phyloP scores from a whole-genome alignment of 1,140 invertebrate species.

The Drosophila littoralis region DNA sequence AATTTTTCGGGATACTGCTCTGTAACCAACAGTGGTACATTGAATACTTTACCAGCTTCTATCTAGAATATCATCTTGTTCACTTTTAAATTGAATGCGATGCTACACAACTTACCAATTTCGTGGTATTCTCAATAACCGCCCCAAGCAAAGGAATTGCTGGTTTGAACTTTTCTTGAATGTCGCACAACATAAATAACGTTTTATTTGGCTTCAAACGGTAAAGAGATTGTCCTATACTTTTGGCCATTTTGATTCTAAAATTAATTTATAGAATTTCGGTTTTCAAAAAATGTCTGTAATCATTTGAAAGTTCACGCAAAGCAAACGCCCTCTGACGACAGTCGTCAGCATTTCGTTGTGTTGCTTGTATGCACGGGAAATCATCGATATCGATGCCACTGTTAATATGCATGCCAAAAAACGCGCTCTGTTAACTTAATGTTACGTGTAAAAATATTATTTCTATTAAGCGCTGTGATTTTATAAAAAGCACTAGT shows the following conservation, averaged over 20 bases:
- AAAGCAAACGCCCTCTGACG: conserved; percentile 12
- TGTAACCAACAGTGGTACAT: conserved; percentile 92
- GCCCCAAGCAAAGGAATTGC: conserved; percentile 89
- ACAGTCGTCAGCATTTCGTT: neutral
- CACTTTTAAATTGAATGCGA: neutral
- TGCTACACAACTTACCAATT: conserved; percentile 87
- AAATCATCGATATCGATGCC: conserved; percentile 26
- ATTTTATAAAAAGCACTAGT: conserved; percentile 14
- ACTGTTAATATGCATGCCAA: conserved; percentile 14
- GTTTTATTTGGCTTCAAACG: conserved; percentile 84
- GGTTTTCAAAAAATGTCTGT: neutral
- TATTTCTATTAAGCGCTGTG: conserved; percentile 13
- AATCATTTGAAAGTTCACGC: conserved; percentile 26
- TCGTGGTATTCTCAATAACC: conserved; percentile 89
- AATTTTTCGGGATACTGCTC: conserved; percentile 92
- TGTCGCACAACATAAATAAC: conserved; percentile 92
- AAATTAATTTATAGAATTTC: conserved; percentile 6
- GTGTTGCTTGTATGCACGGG: neutral
- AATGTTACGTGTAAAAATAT: conserved; percentile 26
- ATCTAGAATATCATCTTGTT: conserved; percentile 85
- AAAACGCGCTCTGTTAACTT: conserved; percentile 38
- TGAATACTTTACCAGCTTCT: conserved; percentile 89
- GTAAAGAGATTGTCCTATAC: conserved; percentile 27
- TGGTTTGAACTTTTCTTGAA: conserved; percentile 93
- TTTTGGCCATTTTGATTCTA: conserved; percentile 3